Conservation (phyloP, 2,888 invertebrate species). For the Lacanobia wlatinum region DNA sequence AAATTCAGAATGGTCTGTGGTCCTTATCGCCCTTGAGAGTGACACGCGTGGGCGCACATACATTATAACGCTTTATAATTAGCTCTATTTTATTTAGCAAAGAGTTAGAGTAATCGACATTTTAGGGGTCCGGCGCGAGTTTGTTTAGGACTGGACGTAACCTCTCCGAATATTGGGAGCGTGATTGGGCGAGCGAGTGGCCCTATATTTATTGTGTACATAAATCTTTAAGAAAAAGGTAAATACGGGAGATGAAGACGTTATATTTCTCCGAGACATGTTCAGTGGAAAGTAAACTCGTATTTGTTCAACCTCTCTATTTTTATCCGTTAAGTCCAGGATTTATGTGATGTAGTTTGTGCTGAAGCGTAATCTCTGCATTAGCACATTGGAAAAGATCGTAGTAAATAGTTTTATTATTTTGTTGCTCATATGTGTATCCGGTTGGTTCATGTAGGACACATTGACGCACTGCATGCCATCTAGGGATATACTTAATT, state of each 20-base stretch:
- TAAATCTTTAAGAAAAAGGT: slow-evolving; percentile 84
- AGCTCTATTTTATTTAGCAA: slow-evolving; percentile 50
- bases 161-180: slow-evolving; percentile 77
- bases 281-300: slow-evolving; percentile 65
- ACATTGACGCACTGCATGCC: slow-evolving; percentile 1
- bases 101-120: slow-evolving; percentile 68
- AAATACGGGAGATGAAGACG: slow-evolving; percentile 73
- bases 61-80: slow-evolving; percentile 55
- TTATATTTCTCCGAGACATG: slow-evolving; percentile 70
- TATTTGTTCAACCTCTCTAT: slow-evolving; percentile 61
- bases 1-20: slow-evolving; percentile 12
- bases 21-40: neutral
- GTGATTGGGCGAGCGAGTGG: slow-evolving; percentile 83
- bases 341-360: slow-evolving; percentile 54
- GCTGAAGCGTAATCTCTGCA: slow-evolving; percentile 50
- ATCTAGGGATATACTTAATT: slow-evolving; percentile 7
- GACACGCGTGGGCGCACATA: slow-evolving; percentile 52
- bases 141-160: slow-evolving; percentile 83
- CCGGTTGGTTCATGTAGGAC: neutral
- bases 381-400: slow-evolving; percentile 34
- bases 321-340: slow-evolving; percentile 52
- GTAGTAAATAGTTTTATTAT: slow-evolving; percentile 10
- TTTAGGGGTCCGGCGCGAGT: slow-evolving; percentile 78
- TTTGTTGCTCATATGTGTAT: neutral
- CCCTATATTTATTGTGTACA: slow-evolving; percentile 83